Evolutionary conservation across 2,888 invertebrate genomes (phyloP).

Genomic region (Oscheius sp.): DNA sequence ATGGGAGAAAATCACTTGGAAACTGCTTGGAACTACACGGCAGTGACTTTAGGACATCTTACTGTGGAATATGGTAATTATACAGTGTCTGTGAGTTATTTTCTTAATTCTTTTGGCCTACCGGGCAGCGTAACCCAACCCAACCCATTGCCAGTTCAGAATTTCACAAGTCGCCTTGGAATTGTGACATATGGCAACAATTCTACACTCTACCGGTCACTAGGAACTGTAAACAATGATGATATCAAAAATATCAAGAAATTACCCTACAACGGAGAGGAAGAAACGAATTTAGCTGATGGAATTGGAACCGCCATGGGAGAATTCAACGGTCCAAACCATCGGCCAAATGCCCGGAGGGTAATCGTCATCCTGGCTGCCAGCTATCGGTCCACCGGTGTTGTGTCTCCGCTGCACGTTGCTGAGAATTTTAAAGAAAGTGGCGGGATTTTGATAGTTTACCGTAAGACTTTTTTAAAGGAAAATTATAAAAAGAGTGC

Average conservation of each 20-base stretch:
- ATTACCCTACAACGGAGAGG: conserved; percentile 2
- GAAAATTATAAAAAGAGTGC: too few relatives aligned
- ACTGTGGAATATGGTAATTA: neutral
- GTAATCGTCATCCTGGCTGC: conserved; percentile 30
- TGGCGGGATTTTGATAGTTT: neutral
- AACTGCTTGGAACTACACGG: neutral
- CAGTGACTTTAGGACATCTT: neutral
- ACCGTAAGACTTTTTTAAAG: neutral
- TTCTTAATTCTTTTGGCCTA: too few relatives aligned
- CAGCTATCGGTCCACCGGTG: neutral
- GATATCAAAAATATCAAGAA: neutral
- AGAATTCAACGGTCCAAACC: conserved; percentile 9
- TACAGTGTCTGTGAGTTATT: neutral
- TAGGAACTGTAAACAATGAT: conserved; percentile 24
- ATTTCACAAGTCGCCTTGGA: conserved; percentile 22
- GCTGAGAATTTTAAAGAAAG: neutral
- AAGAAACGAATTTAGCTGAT: conserved; percentile 13
- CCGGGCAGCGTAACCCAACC: too few relatives aligned
- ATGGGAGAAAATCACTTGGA: neutral
- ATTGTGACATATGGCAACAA: conserved; percentile 18
- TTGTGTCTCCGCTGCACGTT: neutral
- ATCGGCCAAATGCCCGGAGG: conserved; percentile 23
- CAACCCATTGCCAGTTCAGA: neutral
- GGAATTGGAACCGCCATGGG: conserved; percentile 5
- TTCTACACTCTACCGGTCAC: neutral